Conservation (phyloP, 2,888 invertebrate genomes). For the Cephus pygmeus region DNA sequence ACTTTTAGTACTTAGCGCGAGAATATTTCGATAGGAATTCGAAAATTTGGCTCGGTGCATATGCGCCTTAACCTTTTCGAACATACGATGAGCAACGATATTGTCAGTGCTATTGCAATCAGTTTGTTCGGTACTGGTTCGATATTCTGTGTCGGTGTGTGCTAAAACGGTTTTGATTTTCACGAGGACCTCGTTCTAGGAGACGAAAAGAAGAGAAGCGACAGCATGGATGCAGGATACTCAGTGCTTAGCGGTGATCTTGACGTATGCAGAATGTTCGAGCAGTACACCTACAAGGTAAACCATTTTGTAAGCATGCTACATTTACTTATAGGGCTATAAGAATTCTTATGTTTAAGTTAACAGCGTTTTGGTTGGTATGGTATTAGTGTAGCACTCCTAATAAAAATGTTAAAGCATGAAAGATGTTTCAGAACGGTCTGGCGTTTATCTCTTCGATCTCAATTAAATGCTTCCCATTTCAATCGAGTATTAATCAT, state of each 20-base stretch:
- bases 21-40: too few species aligned
- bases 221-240: conserved; percentile 74
- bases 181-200: conserved; percentile 48
- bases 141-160: conserved; percentile 17
- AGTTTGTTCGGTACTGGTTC: conserved; percentile 58
- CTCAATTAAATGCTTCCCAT: too few species aligned
- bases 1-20: too few species aligned
- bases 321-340: too few species aligned
- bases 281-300: conserved; percentile 76
- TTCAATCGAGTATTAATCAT: too few species aligned
- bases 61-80: neutral
- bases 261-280: conserved; percentile 74
- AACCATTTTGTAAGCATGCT: conserved; percentile 24
- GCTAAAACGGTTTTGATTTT: conserved; percentile 29
- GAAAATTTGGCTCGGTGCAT: too few species aligned
- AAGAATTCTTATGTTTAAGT: too few species aligned
- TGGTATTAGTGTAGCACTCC: too few species aligned
- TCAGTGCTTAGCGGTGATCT: conserved; percentile 72
- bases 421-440: too few species aligned
- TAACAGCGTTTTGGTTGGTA: too few species aligned
- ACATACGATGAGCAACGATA: conserved; percentile 58
- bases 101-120: conserved; percentile 60
- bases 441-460: too few species aligned
- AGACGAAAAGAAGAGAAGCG: conserved; percentile 58
- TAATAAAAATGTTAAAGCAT: too few species aligned